Percentiles rank a stretch among this genome's conserved stretches.
phyloP scores from a whole-genome alignment of 2,797 vertebrate species.

The Helarctos malayanus region DNA sequence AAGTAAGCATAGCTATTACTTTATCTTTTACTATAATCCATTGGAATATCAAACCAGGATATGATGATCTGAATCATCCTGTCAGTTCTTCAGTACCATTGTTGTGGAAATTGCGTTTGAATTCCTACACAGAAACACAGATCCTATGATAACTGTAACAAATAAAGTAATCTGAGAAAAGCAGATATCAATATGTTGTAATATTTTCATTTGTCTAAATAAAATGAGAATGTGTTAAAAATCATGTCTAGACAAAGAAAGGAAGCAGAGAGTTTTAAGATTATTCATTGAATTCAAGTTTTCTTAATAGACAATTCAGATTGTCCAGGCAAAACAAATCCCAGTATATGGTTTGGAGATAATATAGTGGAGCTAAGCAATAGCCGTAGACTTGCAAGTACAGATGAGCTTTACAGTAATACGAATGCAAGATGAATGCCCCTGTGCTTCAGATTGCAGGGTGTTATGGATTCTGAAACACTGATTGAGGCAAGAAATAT shows the following conservation, averaged over 20 bases:
- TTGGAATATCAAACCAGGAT: background rate
- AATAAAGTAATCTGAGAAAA: constrained; percentile 64
- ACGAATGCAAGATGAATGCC: background rate
- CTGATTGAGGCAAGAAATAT: background rate
- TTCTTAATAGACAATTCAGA: constrained; percentile 53
- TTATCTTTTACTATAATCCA: background rate
- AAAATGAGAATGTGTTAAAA: constrained; percentile 61
- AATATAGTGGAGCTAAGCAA: background rate
- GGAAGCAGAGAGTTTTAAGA: background rate
- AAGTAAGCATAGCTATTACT: background rate
- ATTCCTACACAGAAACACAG: constrained; percentile 35
- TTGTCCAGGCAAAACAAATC: constrained; percentile 57
- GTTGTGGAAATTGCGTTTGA: constrained; percentile 59
- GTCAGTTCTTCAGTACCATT: constrained; percentile 32
- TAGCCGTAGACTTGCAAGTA: background rate
- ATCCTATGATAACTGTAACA: constrained; percentile 50
- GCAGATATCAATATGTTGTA: constrained; percentile 26
- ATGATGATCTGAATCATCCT: constrained; percentile 36
- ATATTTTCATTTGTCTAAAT: background rate
- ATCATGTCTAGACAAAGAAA: constrained; percentile 25
- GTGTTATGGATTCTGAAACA: background rate
- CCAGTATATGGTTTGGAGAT: background rate
- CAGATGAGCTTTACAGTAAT: background rate
- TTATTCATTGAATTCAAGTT: constrained; percentile 53
- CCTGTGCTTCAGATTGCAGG: background rate